These are phyloP conservation scores for Dasypogon diadema DNA, from an alignment of 2,888 invertebrate species.

Conservation along the genomic window DNA sequence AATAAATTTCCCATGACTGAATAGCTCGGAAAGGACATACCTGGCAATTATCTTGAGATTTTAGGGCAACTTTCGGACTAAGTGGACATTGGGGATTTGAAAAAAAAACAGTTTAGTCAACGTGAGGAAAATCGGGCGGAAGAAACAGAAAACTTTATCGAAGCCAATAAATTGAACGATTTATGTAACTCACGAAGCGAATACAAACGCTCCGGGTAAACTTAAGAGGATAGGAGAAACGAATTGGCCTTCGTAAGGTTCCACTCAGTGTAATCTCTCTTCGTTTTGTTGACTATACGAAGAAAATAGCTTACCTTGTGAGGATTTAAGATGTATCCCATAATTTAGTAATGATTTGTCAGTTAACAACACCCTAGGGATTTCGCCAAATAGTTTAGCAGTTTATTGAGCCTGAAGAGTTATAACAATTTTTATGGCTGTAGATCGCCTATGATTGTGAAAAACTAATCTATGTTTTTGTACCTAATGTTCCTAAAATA, in stretches of 20 bases:
- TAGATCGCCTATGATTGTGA: no score
- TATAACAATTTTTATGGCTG: no score
- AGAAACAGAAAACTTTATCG: constrained; percentile 56
- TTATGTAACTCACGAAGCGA: constrained; percentile 53
- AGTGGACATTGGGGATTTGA: constrained; percentile 47
- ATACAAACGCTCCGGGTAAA: constrained; percentile 48
- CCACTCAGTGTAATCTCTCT: constrained; percentile 19
- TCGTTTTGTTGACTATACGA: not conserved
- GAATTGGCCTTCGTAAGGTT: constrained; percentile 21
- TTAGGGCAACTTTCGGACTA: constrained; percentile 14
- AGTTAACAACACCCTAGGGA: no score
- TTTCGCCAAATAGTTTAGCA: no score
- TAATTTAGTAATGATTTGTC: constrained; percentile 56
- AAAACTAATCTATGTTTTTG: no score
- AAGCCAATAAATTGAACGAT: constrained; percentile 56
- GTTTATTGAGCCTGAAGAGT: no score
- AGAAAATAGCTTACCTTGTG: constrained; percentile 49
- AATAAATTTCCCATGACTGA: constrained; percentile 15
- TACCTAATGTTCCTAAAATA: no score
- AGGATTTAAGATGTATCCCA: constrained; percentile 49
- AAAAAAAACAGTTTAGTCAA: not conserved
- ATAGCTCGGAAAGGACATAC: constrained; percentile 2
- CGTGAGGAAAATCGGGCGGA: constrained; percentile 35
- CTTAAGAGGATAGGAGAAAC: not conserved
- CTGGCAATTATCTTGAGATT: constrained; percentile 48